Percentiles rank a stretch among this genome's conserved stretches.
phyloP scores from a whole-genome alignment of 30 jellyfish, hydroid and myxozoan genomes.

The Aurelia sp. region DNA sequence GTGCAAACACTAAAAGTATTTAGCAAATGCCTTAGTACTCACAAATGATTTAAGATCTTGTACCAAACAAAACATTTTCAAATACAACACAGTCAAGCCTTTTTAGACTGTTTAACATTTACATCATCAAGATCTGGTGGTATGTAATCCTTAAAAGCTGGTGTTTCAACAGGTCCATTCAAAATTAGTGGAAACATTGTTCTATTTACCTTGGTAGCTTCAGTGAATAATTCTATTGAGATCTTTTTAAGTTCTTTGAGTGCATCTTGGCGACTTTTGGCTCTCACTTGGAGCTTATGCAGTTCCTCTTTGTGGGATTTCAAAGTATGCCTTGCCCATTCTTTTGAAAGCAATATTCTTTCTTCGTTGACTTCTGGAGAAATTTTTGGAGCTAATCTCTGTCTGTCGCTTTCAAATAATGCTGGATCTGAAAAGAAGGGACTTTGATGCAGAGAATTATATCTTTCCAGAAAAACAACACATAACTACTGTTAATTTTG shows the following conservation, averaged over 20 bases:
- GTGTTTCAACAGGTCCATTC: conserved; percentile 93
- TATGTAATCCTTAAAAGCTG: conserved; percentile 77
- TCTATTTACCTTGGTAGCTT: conserved; percentile 81
- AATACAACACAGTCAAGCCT: not conserved
- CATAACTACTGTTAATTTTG: too few species aligned
- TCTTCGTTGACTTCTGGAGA: conserved; percentile 72
- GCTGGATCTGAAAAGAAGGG: conserved; percentile 56
- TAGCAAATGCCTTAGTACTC: too few species aligned
- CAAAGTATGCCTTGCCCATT: conserved; percentile 91
- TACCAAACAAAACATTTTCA: too few species aligned
- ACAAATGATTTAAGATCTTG: too few species aligned
- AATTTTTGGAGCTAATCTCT: conserved; percentile 51
- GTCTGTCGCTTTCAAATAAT: conserved; percentile 69
- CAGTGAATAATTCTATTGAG: conserved; percentile 71
- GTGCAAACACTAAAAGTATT: too few species aligned
- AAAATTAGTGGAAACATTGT: conserved; percentile 78
- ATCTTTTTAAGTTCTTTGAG: conserved; percentile 83
- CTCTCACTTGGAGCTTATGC: conserved; percentile 64
- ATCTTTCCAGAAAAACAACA: too few species aligned
- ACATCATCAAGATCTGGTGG: conserved; percentile 94
- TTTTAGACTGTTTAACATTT: conserved; percentile 29
- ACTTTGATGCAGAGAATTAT: too few species aligned
- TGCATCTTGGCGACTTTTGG: conserved; percentile 88
- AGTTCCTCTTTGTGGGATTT: conserved; percentile 68
- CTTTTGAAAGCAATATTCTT: conserved; percentile 75